Percentiles rank a stretch among this genome's conserved stretches.
Evolutionary conservation across 2,888 invertebrate species (phyloP).

Genomic region (Dendrolimus houi): DNA sequence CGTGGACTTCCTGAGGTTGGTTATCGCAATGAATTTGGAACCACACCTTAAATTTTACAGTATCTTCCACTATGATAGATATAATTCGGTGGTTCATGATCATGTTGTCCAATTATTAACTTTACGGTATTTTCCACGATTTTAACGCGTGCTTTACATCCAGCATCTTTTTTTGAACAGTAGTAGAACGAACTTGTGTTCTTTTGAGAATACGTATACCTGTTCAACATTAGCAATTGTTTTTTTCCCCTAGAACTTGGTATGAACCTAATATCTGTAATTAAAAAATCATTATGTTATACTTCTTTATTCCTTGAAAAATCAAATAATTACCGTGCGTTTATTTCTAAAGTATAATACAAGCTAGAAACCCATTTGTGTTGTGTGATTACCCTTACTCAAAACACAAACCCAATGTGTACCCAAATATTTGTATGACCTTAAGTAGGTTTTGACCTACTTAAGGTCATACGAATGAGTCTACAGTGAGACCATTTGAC

Average conservation of each 20-base stretch:
- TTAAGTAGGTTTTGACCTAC: too few relatives aligned
- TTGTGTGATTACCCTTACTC: too few relatives aligned
- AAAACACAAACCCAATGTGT: too few relatives aligned
- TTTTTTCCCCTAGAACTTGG: constrained; percentile 12
- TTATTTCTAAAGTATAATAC: too few relatives aligned
- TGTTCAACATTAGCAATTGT: constrained; percentile 15
- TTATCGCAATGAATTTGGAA: too few relatives aligned
- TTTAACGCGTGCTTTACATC: constrained; percentile 13
- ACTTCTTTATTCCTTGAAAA: too few relatives aligned
- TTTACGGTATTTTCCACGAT: constrained; percentile 7
- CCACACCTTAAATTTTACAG: constrained; percentile 12
- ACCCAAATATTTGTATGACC: too few relatives aligned
- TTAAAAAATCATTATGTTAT: not conserved
- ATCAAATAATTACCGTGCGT: too few relatives aligned
- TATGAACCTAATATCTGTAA: constrained; percentile 14
- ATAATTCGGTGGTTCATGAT: constrained; percentile 18
- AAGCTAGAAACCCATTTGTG: too few relatives aligned
- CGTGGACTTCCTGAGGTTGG: too few relatives aligned
- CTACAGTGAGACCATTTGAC: too few relatives aligned
- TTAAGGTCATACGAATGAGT: too few relatives aligned
- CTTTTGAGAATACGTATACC: constrained; percentile 19
- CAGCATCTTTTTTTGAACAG: constrained; percentile 13
- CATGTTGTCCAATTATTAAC: constrained; percentile 5
- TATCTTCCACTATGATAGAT: constrained; percentile 10
- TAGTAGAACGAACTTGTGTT: constrained; percentile 12